Base-by-base conservation (phyloP, 2,888 invertebrate genomes). In the Drosophila meridionalis region DNA sequence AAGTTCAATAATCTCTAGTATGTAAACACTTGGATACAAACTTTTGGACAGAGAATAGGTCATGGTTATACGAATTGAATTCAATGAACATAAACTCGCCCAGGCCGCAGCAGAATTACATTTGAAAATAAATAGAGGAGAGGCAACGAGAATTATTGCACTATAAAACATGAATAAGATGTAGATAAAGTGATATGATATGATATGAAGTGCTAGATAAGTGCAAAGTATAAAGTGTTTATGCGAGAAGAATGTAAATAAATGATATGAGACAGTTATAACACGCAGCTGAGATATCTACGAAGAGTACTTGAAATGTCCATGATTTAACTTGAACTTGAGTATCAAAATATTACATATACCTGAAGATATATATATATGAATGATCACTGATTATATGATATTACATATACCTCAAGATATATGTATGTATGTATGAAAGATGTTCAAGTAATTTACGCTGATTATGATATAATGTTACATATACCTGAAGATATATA, bases 11-110 rank as follows among this genome's bases (percentile, higher is more conserved):
- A 34, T 52, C 52, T 34, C 52, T 42, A 40, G 30, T 30, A 42
- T 32, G 40, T 53, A 34, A 56, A 11, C 40, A 42, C 11, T 30
- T 42, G 42, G 20, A 14, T 4, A 20, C 28, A 56, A 11, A 56
- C 12, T 14, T 40, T 32, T 34, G 26, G 50, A n/a, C 36, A 28
- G 26, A 28, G 26, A 38, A 62, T 62, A 66, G 66, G 66, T 66
- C 66, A 66, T 32, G 66, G 66, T 32, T 12, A 38, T 3, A 11
- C 4, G 6, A 11, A 45, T 36, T 47, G 20, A 26, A 38, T 36
- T 30, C 36, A 36, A 45, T 63, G 12, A 43, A 56, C 20, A 47
- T 14, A 9, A 34, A 26, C 36, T 14, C 26, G 26, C 8, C 34
- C 26, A 45, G 14, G 7, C 14, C 26, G 34, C 14, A 28, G 14